Base-by-base conservation (phyloP, 2,797 vertebrate genomes). In the Apodemus agrarius region DNA sequence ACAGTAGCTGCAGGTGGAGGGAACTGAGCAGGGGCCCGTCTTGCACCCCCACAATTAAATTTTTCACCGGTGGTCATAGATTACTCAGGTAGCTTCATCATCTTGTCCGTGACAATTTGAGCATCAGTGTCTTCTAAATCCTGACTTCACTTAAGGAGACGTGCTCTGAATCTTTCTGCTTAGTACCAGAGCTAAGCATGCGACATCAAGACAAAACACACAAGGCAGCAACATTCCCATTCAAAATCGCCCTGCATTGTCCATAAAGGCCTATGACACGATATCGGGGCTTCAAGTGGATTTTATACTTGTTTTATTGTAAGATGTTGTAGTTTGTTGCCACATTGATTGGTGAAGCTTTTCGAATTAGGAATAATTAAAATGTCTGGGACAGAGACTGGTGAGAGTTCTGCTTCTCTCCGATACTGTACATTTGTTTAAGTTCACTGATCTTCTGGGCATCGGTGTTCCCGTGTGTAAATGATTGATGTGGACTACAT, bases 91-190 rank as follows among this genome's bases (percentile, higher is more conserved):
- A 37, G 75, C 49, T 93, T 96, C 63, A 90, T 83, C 57, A 89
- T 83, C 91, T 89, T 94, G 93, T 96, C 95, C 91, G 34, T 78
- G 92, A 59, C 76, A 80, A 76, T 91, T 75, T 76, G 63, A 76
- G 29, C 37, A n/a, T 1, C 4, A 9, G 49, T 9, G 46, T 84
- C 49, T 52, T 26, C 29, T 92, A 69, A 52, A 91, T 93, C 46
- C 67, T 80, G 61, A 88, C 92, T 90, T 89, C 74, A 96, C 46
- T 90, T 92, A 85, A 93, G 82, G 40, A 63, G 54, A 49, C 37
- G 11, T 69, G 43, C 79, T 95, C 93, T 85, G 61, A 37, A 81
- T 24, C 95, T 81, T 92, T 93, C 52, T 91, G 89, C 34, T 91
- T 89, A n/a, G 3, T 83, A 17, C 89, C 61, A 74, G 59, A 93